Base-by-base conservation (phyloP, 2,888 invertebrate genomes). In the Drosophila macrospina region DNA sequence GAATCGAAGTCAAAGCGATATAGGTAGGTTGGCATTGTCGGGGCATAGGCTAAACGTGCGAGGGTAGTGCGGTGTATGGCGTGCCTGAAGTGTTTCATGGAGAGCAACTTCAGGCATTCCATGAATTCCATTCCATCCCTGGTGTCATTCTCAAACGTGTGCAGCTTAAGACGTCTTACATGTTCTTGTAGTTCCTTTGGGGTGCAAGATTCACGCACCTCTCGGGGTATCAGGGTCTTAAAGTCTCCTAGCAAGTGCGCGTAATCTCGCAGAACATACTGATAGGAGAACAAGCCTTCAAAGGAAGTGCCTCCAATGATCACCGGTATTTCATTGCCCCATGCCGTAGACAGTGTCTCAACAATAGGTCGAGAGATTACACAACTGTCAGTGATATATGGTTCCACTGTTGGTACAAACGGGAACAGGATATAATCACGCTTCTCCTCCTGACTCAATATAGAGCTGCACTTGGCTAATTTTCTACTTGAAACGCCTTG, bases 1-100 rank as follows among this genome's bases (percentile, higher is more conserved):
- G 91, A 91, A 56, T 91, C 91, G 36, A 88, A 86, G 8, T 89
- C 90, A 41, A 91, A 91, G 39, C 91, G 88, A 39, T 90, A 91
- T 0, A 91, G 68, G 37, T 87, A 91, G 8, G 90, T 91, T 34
- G 89, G 86, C 16, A 74, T 82, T 65, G 65, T 89, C 78, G 68
- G 90, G 80, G 86, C 91, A 74, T 84, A 67, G 20, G 86, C 67
- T 2, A 82, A 59, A 0, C 92, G 86, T 0, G 88, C 82, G 11
- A 81, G 65, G 0, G 89, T 26, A 0, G 88, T 85, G 10, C 92
- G 90, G 13, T 89, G 79, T 1, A 90, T 81, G 28, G 78, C 89
- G 67, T 92, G 92, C 90, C 90, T 91, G 50, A 91, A 92, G 10
- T 76, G 62, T 66, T 90, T 91, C 5, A 62, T 34, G 32, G 85